These are phyloP conservation scores for Luffia ferchaultella DNA, from an alignment of 2,888 invertebrate genomes.

Conservation along the genomic window DNA sequence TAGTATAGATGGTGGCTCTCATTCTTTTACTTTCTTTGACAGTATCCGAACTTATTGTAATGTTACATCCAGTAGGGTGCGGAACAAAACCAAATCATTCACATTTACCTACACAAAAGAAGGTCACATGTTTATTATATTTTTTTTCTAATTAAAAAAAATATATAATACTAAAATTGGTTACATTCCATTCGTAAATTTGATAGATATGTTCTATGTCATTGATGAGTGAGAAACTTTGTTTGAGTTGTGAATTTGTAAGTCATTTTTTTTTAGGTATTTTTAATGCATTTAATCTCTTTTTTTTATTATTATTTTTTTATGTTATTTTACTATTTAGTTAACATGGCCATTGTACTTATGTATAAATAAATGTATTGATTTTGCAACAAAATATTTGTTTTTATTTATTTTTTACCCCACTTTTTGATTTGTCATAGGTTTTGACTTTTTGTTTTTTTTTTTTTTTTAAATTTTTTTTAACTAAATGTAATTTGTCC, in stretches of 20 bases:
- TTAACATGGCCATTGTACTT: constrained; percentile 55
- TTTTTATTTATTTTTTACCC: constrained; percentile 36
- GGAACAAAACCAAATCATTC: too few relatives aligned
- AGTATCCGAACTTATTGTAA: too few relatives aligned
- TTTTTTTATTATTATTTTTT: constrained; percentile 10
- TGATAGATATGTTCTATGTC: neutral
- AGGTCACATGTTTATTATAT: too few relatives aligned
- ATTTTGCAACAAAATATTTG: constrained; percentile 23
- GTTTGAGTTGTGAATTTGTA: neutral
- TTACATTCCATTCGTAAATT: neutral
- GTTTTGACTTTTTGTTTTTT: constrained; percentile 10
- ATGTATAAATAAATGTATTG: constrained; percentile 43
- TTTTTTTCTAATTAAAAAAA: too few relatives aligned
- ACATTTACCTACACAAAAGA: too few relatives aligned
- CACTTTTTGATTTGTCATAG: constrained; percentile 8
- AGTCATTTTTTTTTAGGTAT: neutral
- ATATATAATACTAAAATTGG: neutral
- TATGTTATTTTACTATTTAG: constrained; percentile 8
- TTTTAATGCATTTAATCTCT: constrained; percentile 4
- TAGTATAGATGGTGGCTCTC: too few relatives aligned
- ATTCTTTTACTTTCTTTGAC: too few relatives aligned
- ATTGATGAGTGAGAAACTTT: neutral
- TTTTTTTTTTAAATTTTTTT: constrained; percentile 30
- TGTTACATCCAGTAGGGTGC: too few relatives aligned
- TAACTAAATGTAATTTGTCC: too few relatives aligned